These are phyloP conservation scores for Dicrurus megarhynchus DNA, from an alignment of 2,113 vertebrate species.

Conservation along the genomic window DNA sequence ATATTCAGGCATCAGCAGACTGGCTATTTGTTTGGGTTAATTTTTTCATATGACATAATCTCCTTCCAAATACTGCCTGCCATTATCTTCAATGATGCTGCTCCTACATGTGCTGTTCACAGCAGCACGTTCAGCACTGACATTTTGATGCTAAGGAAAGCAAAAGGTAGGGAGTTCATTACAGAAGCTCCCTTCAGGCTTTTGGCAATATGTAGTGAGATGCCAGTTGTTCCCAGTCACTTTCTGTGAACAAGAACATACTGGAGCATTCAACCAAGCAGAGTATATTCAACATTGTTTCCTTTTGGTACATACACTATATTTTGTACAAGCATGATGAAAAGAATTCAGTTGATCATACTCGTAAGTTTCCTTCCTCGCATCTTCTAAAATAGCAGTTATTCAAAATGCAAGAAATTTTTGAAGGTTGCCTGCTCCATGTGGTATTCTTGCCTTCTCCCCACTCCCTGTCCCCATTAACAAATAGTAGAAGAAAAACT, in stretches of 20 bases:
- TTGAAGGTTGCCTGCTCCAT: background rate
- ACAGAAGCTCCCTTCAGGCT: slow-evolving; percentile 13
- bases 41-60: background rate
- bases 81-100: background rate
- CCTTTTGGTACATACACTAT: background rate
- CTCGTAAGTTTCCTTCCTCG: background rate
- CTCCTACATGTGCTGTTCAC: background rate
- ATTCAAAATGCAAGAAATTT: background rate
- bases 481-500: background rate
- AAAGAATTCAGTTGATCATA: background rate
- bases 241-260: background rate
- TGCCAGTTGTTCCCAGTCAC: background rate
- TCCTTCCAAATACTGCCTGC: background rate
- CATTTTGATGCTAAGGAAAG: background rate
- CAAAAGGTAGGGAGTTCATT: background rate
- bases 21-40: background rate
- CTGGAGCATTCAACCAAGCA: background rate
- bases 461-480: background rate
- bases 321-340: background rate
- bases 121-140: background rate
- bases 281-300: background rate
- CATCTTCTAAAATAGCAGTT: background rate
- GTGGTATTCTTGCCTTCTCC: background rate
- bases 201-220: slow-evolving; percentile 1
- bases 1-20: background rate